phyloP scores from a whole-genome alignment of 2,888 invertebrate genomes.

The Hydroisotoma schaefferi region DNA sequence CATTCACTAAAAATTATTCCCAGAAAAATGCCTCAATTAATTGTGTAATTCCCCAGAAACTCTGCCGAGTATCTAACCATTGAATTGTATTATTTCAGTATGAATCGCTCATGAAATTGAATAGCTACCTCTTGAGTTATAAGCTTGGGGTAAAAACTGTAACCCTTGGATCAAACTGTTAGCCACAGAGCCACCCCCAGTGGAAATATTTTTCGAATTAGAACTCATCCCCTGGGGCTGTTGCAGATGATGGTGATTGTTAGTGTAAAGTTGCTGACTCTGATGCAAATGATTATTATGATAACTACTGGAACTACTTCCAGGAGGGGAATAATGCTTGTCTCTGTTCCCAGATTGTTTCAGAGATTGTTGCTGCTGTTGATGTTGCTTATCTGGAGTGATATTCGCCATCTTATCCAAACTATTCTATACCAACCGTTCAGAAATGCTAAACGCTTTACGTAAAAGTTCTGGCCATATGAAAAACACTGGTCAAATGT shows the following conservation, averaged over 20 bases:
- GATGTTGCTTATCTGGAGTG: neutral
- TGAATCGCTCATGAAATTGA: neutral
- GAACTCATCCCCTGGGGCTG: neutral
- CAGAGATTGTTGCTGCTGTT: neutral
- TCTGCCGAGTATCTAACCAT: neutral
- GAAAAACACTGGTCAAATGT: too few relatives aligned
- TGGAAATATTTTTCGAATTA: too few relatives aligned
- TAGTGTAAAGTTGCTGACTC: neutral
- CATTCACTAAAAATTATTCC: slow-evolving; percentile 68
- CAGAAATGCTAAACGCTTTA: too few relatives aligned
- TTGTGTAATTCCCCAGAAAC: neutral
- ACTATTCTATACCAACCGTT: too few relatives aligned
- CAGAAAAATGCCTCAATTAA: neutral
- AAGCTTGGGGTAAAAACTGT: slow-evolving; percentile 2
- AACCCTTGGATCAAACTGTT: neutral
- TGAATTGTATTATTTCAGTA: neutral
- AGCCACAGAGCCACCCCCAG: neutral
- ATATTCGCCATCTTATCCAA: neutral
- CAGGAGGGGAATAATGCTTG: neutral
- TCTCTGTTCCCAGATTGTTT: neutral
- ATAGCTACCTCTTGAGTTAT: slow-evolving; percentile 9
- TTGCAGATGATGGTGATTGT: neutral
- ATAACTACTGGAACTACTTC: neutral
- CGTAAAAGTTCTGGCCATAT: too few relatives aligned
- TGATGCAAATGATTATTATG: slow-evolving; percentile 8